Percentiles rank a stretch among this genome's conserved stretches.
Conservation (phyloP, 2,797 vertebrate genomes). For the Diglossa cyanea region DNA sequence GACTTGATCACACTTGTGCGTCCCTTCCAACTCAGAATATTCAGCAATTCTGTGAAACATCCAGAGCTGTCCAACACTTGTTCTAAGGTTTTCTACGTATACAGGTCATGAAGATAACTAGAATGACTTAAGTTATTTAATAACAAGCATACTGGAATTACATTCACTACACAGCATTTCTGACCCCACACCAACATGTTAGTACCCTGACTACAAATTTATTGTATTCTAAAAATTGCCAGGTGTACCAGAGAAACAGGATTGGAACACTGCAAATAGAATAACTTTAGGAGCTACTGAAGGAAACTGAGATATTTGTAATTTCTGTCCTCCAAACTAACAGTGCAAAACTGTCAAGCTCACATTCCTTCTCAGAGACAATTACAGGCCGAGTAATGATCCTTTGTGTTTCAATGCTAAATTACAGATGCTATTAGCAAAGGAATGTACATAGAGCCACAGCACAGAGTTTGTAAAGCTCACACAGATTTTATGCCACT, state of each 20-base stretch:
- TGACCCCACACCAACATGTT: background rate
- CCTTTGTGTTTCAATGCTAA: background rate
- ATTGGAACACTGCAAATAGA: background rate
- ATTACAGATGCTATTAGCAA: background rate
- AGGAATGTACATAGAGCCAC: background rate
- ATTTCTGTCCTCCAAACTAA: background rate
- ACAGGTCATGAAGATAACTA: background rate
- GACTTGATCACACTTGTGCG: background rate
- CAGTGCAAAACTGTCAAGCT: background rate
- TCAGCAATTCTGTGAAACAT: background rate
- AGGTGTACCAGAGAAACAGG: background rate
- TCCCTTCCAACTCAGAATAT: background rate
- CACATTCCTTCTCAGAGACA: background rate
- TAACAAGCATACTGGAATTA: background rate
- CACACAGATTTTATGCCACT: background rate
- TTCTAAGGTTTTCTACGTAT: background rate
- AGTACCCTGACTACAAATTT: background rate
- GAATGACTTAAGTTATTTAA: background rate
- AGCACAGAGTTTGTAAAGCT: background rate
- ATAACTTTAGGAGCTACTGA: background rate
- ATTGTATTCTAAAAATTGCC: background rate
- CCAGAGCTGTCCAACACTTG: background rate
- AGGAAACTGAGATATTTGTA: background rate
- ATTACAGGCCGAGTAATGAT: background rate
- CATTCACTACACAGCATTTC: background rate